Evolutionary conservation across 2,113 vertebrate species (phyloP).

Genomic region (Sturnus vulgaris): DNA sequence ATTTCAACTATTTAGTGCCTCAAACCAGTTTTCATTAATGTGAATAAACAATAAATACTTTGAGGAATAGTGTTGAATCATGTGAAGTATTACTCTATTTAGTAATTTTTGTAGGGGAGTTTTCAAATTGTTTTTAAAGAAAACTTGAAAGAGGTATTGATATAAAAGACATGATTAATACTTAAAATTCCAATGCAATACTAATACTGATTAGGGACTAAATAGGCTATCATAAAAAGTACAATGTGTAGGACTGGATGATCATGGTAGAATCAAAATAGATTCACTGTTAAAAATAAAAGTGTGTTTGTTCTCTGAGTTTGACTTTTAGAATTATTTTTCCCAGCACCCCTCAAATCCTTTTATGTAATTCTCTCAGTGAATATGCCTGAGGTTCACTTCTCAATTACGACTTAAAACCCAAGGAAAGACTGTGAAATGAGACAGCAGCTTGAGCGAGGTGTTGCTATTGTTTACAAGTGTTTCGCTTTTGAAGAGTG

Average conservation of each 20-base stretch:
- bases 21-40: neutral
- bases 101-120: neutral
- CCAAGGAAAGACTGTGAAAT: neutral
- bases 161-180: neutral
- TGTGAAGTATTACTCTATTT: neutral
- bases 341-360: neutral
- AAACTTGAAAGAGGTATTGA: neutral
- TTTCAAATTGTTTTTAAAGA: neutral
- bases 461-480: constrained; percentile 1
- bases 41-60: neutral
- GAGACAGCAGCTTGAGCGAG: neutral
- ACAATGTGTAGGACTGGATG: neutral
- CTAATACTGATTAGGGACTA: neutral
- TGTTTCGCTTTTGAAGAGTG: neutral
- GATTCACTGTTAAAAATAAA: neutral
- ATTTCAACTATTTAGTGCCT: neutral
- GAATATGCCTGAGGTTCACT: neutral
- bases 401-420: neutral
- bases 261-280: neutral
- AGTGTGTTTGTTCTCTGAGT: neutral
- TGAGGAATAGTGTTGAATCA: neutral
- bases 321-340: neutral
- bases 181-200: neutral
- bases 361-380: neutral
- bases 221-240: neutral